A percentile compares a stretch with the other conserved stretches of the same genome.
phyloP scores from a whole-genome alignment of 1,140 invertebrate species.

The Solenopsis fugax region DNA sequence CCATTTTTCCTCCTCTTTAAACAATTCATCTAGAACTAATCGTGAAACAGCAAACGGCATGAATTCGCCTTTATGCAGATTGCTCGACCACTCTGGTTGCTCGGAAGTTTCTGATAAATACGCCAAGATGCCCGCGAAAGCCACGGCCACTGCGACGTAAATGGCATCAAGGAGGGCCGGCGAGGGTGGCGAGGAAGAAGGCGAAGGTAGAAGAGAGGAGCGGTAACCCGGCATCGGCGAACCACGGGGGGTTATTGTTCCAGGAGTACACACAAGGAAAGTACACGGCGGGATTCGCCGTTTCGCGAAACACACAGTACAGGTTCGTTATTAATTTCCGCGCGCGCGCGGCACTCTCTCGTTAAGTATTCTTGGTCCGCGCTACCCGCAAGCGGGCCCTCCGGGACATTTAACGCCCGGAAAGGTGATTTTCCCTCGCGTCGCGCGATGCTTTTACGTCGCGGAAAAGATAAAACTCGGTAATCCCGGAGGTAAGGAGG shows the following conservation, averaged over 20 bases:
- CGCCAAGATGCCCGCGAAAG: slow-evolving; percentile 69
- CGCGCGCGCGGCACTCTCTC: slow-evolving; percentile 5
- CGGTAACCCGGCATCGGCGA: slow-evolving; percentile 59
- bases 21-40: slow-evolving; percentile 7
- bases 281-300: slow-evolving; percentile 51
- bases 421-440: slow-evolving; percentile 47
- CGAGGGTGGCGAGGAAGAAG: slow-evolving; percentile 26
- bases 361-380: slow-evolving; percentile 38
- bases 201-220: slow-evolving; percentile 37
- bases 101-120: slow-evolving; percentile 68
- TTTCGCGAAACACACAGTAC: slow-evolving; percentile 63
- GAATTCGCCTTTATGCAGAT: slow-evolving; percentile 40
- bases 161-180: slow-evolving; percentile 38
- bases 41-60: slow-evolving; percentile 19
- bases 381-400: slow-evolving; percentile 41
- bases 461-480: slow-evolving; percentile 53
- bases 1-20: not conserved
- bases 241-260: slow-evolving; percentile 71
- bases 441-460: slow-evolving; percentile 54
- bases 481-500: slow-evolving; percentile 45
- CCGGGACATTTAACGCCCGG: slow-evolving; percentile 55
- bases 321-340: slow-evolving; percentile 71
- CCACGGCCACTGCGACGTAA: slow-evolving; percentile 59
- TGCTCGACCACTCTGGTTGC: slow-evolving; percentile 45
- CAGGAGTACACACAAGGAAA: slow-evolving; percentile 39